Evolutionary conservation across 2,797 vertebrate genomes (phyloP).

Genomic region (Pseudotriccus pelzelni): DNA sequence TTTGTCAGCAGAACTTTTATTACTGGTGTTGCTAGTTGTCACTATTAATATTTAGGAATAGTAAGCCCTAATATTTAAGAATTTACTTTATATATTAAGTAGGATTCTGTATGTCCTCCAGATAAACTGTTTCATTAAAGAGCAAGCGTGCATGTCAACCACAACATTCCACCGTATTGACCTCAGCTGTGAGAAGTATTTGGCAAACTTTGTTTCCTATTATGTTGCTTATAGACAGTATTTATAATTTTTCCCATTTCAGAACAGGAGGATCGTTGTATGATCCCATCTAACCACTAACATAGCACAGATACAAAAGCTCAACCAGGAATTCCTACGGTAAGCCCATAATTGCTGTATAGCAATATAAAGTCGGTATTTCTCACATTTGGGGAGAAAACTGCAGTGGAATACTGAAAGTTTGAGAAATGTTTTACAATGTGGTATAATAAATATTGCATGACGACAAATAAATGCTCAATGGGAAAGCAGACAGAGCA

Average conservation of each 20-base stretch:
- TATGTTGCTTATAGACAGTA: background rate
- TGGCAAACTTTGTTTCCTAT: background rate
- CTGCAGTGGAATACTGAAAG: background rate
- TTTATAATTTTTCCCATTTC: background rate
- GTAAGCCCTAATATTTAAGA: background rate
- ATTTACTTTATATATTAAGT: background rate
- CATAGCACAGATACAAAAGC: background rate
- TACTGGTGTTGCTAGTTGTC: background rate
- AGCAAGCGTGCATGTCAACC: background rate
- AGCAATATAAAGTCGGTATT: background rate
- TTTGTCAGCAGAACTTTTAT: background rate
- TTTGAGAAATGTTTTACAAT: background rate
- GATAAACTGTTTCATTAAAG: background rate
- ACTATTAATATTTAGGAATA: background rate
- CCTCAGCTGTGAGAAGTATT: background rate
- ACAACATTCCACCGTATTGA: background rate
- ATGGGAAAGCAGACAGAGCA: background rate
- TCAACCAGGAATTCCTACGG: background rate
- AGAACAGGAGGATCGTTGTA: background rate
- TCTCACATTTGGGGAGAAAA: background rate
- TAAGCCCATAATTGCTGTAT: background rate
- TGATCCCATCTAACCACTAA: background rate
- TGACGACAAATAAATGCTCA: background rate
- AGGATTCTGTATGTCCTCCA: background rate
- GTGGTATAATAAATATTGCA: background rate